These are phyloP conservation scores for Ylistrum balloti DNA, from an alignment of 1,140 invertebrate genomes.

Conservation along the genomic window DNA sequence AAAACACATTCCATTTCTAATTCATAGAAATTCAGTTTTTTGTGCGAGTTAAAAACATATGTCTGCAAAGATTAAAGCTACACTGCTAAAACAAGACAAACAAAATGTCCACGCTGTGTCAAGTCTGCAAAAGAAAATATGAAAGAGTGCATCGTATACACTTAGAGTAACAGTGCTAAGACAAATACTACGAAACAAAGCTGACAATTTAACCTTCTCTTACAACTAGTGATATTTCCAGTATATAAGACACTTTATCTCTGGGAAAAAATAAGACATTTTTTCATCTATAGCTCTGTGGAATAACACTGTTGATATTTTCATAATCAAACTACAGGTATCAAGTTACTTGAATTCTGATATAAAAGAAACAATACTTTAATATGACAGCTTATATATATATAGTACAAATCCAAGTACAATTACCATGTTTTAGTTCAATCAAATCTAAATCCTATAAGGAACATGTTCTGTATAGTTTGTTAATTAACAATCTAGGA, in stretches of 20 bases:
- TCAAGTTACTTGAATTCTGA: neutral
- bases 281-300: too few species aligned
- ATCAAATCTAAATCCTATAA: neutral
- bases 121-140: neutral
- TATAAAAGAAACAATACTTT: too few species aligned
- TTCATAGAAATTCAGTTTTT: neutral
- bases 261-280: neutral
- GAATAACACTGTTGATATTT: too few species aligned
- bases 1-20: neutral
- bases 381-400: too few species aligned
- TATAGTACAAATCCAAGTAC: too few species aligned
- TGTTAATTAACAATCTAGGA: too few species aligned
- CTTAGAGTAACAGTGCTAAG: neutral
- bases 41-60: neutral
- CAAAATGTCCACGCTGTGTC: neutral
- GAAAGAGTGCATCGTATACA: slow-evolving; percentile 20
- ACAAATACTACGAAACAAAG: neutral
- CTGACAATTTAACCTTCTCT: neutral
- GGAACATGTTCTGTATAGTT: neutral
- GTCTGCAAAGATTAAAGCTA: too few species aligned
- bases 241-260: neutral
- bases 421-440: too few species aligned
- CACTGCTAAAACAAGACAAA: neutral
- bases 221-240: neutral
- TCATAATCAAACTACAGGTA: neutral